Percentiles rank a stretch among this genome's conserved stretches.
These are phyloP conservation scores for Nestor notabilis DNA, from an alignment of 2,113 vertebrate species.

Conservation along the genomic window DNA sequence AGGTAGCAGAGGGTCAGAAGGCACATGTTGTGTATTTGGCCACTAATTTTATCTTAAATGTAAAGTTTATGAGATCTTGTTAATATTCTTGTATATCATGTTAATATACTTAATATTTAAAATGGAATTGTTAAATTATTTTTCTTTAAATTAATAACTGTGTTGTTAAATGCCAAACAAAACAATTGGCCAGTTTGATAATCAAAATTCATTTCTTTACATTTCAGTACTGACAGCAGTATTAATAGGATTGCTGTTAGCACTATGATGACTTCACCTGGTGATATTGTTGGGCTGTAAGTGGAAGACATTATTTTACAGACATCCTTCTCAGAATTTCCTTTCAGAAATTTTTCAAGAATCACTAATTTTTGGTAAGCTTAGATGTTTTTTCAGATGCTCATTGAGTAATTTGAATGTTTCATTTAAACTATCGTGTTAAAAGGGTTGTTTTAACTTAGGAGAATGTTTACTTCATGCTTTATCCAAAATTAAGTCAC, in stretches of 20 bases:
- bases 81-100: not conserved
- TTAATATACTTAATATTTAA: not conserved
- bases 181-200: not conserved
- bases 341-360: not conserved
- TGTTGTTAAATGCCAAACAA: not conserved
- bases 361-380: not conserved
- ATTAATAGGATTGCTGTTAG: not conserved
- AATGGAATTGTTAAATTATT: not conserved
- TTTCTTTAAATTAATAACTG: not conserved
- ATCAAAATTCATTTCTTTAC: not conserved
- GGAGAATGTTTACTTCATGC: not conserved
- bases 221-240: not conserved
- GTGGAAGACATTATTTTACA: not conserved
- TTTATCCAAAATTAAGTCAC: not conserved
- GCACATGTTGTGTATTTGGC: not conserved
- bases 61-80: accelerated
- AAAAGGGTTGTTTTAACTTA: not conserved
- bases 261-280: not conserved
- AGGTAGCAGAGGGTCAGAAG: not conserved
- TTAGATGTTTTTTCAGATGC: not conserved
- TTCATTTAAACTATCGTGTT: not conserved
- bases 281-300: not conserved
- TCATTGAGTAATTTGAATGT: not conserved
- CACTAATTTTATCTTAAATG: not conserved
- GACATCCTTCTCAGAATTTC: not conserved